These are phyloP conservation scores for Hormiphora californensis DNA, from an alignment of 37 sponge, comb jelly and placozoan species.

Conservation along the genomic window DNA sequence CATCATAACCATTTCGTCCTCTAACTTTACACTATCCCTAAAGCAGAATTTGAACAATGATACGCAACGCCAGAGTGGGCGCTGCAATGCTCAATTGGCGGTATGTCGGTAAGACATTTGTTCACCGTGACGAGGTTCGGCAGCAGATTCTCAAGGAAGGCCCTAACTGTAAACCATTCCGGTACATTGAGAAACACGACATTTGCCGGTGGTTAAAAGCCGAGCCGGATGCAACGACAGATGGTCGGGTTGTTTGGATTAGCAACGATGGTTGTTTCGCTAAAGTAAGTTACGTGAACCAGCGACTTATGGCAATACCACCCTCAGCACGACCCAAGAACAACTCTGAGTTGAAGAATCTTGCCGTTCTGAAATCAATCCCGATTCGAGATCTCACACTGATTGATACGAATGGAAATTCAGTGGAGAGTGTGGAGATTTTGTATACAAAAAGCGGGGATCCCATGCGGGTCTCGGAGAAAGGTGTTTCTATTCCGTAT, in stretches of 20 bases:
- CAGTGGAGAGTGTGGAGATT: slow-evolving; percentile 29
- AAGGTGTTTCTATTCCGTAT: slow-evolving; percentile 22
- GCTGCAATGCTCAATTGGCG: slow-evolving; percentile 50
- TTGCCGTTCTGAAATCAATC: not conserved
- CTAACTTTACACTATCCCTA: too few species aligned
- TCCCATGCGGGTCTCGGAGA: slow-evolving; percentile 26
- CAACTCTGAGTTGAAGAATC: not conserved
- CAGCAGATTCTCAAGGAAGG: slow-evolving; percentile 14
- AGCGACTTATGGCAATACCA: not conserved
- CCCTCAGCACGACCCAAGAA: not conserved
- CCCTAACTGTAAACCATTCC: slow-evolving; percentile 24
- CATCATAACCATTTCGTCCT: too few species aligned
- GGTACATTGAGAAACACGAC: slow-evolving; percentile 39
- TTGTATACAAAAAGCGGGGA: slow-evolving; percentile 25
- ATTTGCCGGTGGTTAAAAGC: slow-evolving; percentile 41
- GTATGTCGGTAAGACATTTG: slow-evolving; percentile 49
- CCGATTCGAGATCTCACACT: not conserved
- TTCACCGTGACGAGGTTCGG: not conserved
- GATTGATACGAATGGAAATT: slow-evolving; percentile 28
- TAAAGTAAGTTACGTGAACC: not conserved
- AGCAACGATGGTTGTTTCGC: slow-evolving; percentile 20
- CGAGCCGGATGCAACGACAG: not conserved
- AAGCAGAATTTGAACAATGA: slow-evolving; percentile 22
- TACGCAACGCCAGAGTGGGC: slow-evolving; percentile 30
- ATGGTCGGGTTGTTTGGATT: slow-evolving; percentile 25